A percentile compares a stretch with the other conserved stretches of the same genome.
phyloP scores from a whole-genome alignment of 2,797 vertebrate genomes.

The Callimico goeldii region DNA sequence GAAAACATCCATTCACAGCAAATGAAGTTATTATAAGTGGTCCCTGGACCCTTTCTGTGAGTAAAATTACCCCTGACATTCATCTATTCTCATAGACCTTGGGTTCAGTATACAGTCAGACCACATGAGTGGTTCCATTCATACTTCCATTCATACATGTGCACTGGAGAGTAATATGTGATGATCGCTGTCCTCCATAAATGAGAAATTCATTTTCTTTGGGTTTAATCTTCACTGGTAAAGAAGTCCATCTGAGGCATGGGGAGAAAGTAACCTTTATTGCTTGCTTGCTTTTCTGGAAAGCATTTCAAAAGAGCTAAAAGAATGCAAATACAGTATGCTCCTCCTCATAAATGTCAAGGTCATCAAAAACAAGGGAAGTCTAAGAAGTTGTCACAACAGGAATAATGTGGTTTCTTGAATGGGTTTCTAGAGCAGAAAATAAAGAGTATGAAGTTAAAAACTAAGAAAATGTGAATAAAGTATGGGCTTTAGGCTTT shows the following conservation, averaged over 20 bases:
- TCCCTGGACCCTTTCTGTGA: neutral
- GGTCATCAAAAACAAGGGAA: neutral
- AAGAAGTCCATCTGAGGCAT: neutral
- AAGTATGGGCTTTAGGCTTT: neutral
- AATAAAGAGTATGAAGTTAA: neutral
- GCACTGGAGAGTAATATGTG: neutral
- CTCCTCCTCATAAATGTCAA: neutral
- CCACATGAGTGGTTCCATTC: neutral
- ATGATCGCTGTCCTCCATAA: neutral
- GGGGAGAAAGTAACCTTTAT: neutral
- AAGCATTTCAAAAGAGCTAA: neutral
- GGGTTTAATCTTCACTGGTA: neutral
- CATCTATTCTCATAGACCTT: neutral
- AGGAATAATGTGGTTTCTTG: neutral
- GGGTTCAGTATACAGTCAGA: neutral
- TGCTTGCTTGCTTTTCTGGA: neutral
- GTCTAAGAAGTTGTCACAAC: neutral
- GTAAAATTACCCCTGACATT: neutral
- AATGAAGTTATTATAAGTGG: neutral
- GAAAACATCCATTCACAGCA: constrained; percentile 12
- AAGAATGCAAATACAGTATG: neutral
- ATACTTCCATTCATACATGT: neutral
- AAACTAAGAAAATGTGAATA: neutral
- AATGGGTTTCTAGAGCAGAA: neutral
- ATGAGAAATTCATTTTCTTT: neutral